Conservation (phyloP, 2,888 invertebrate species). For the Lasioglossum marginatum region DNA sequence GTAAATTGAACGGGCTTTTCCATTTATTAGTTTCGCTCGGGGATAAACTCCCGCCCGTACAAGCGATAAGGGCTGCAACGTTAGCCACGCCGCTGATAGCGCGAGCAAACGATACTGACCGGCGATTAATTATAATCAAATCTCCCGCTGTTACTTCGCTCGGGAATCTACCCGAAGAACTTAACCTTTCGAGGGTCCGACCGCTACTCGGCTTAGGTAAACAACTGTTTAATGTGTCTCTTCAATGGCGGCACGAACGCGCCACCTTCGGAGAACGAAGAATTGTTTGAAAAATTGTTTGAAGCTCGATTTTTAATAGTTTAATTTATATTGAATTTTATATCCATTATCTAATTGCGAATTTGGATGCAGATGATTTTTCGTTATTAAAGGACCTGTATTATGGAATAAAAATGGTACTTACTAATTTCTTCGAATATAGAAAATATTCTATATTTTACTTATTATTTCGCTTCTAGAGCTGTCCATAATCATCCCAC, state of each 20-base stretch:
- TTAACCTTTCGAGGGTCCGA: neutral
- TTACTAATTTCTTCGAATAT: no score
- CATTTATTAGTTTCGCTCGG: conserved; percentile 78
- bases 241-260: neutral
- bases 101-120: conserved; percentile 19
- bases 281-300: no score
- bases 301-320: no score
- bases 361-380: no score
- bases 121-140: conserved; percentile 8
- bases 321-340: no score
- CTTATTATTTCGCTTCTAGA: no score
- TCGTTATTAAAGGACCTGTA: no score
- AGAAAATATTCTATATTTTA: no score
- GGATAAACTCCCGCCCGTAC: conserved; percentile 60
- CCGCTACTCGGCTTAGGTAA: neutral
- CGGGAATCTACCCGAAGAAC: neutral
- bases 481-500: no score
- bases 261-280: neutral
- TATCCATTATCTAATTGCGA: no score
- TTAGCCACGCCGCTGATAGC: conserved; percentile 19
- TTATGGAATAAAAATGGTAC: no score
- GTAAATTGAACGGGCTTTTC: conserved; percentile 80
- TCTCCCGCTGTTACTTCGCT: neutral
- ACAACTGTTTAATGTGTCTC: neutral
- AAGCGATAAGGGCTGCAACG: conserved; percentile 35